These are phyloP conservation scores for Sebastes itinus DNA, from an alignment of 2,797 vertebrate species.

Conservation along the genomic window DNA sequence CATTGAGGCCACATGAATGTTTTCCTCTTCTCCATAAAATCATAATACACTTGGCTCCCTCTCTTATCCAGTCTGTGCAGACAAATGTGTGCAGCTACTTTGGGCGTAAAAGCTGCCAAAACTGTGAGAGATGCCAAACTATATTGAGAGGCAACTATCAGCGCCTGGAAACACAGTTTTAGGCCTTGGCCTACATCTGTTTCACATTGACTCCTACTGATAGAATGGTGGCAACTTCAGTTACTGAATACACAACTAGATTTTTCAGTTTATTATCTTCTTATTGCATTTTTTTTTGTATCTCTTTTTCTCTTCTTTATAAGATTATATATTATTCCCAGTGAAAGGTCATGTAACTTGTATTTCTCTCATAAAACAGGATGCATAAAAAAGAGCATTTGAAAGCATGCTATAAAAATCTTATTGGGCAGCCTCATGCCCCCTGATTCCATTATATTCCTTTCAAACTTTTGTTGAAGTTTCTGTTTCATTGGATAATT, in stretches of 20 bases:
- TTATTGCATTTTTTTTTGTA: not conserved
- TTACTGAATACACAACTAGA: not conserved
- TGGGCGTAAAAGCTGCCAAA: slow-evolving; percentile 43
- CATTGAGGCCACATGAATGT: slow-evolving; percentile 19
- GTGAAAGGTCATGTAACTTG: not conserved
- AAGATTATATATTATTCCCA: not conserved
- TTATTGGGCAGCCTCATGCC: not conserved
- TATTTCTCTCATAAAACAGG: not conserved
- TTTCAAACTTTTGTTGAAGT: not conserved
- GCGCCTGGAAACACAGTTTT: slow-evolving; percentile 32
- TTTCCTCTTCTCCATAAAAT: slow-evolving; percentile 35
- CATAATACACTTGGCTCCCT: slow-evolving; percentile 31
- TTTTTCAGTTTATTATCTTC: not conserved
- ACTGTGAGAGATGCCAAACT: slow-evolving; percentile 44
- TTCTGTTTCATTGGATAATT: not conserved
- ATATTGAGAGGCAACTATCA: slow-evolving; percentile 36
- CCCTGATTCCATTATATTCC: not conserved
- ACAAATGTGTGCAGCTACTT: slow-evolving; percentile 56
- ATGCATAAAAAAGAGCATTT: not conserved
- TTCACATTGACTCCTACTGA: slow-evolving; percentile 11
- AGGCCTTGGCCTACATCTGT: slow-evolving; percentile 30
- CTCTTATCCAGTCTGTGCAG: slow-evolving; percentile 50
- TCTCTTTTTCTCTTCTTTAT: not conserved
- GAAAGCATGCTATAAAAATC: not conserved
- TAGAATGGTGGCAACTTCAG: not conserved